These are phyloP conservation scores for Triplophysa rosa DNA, from an alignment of 2,113 vertebrate genomes.

Conservation along the genomic window DNA sequence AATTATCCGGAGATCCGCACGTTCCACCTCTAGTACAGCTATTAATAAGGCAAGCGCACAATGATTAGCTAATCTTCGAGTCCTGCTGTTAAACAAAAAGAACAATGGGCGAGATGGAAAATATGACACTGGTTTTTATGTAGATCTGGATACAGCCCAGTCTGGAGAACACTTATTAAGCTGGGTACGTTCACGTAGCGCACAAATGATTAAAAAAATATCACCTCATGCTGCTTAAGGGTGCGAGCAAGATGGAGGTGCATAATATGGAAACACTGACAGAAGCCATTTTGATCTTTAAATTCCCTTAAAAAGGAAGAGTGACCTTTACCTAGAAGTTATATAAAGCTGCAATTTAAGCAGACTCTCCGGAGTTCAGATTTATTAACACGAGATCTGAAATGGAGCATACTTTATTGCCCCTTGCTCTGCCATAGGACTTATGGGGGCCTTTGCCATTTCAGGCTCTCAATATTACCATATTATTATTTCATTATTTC, in stretches of 20 bases:
- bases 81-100: slow-evolving; percentile 49
- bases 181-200: slow-evolving; percentile 50
- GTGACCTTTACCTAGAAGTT: slow-evolving; percentile 77
- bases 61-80: slow-evolving; percentile 61
- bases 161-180: slow-evolving; percentile 52
- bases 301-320: slow-evolving; percentile 71
- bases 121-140: slow-evolving; percentile 35
- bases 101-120: slow-evolving; percentile 51
- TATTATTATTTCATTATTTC: slow-evolving; percentile 50
- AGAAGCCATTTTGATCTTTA: slow-evolving; percentile 73
- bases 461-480: slow-evolving; percentile 49
- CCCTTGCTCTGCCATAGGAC: slow-evolving; percentile 50
- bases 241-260: slow-evolving; percentile 42
- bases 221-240: slow-evolving; percentile 61
- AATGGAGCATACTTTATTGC: slow-evolving; percentile 63
- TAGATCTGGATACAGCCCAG: slow-evolving; percentile 52
- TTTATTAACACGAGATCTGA: slow-evolving; percentile 71
- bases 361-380: slow-evolving; percentile 65
- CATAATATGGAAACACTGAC: slow-evolving; percentile 72
- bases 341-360: slow-evolving; percentile 76
- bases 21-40: slow-evolving; percentile 42
- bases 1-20: slow-evolving; percentile 35
- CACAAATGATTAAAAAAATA: slow-evolving; percentile 71
- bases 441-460: slow-evolving; percentile 50
- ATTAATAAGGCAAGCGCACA: slow-evolving; percentile 60